Base-by-base conservation (phyloP, 92 coral and sea anemone species). In the Parazoanthus darwini region DNA sequence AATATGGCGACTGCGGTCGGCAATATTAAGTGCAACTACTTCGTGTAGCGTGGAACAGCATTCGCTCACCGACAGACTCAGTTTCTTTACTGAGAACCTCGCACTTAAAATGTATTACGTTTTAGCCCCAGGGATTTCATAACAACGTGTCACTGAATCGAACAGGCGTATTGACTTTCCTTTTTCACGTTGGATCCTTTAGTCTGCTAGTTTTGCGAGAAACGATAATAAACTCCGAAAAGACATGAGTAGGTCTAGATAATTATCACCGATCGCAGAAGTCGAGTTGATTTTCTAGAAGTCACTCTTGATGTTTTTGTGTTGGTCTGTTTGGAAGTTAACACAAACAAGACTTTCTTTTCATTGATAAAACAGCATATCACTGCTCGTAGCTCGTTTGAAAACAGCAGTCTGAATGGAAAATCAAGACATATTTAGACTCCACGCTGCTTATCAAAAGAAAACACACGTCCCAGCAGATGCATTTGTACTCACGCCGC, bases 401-500 rank as follows among this genome's bases (percentile, higher is more conserved):
- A 88, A 78, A 88, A 84, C 93, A 88, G 66, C 78, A 76, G 77
- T 35, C 46, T 91, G 90, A 89, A 91, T 91, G 87, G 74, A 90
- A 86, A 83, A 80, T 91, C 79, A 88, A 77, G 91, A 79, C 87
- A 91, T 91, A 80, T 89, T 91, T 91, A 91, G 91, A 39, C 76
- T 56, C 88, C 93, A 90, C 71, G 92, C 91, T 85, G 93, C 26
- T 33, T 65, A 44, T 51, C 65, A 88, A 89, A 91, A 80, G 90
- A 89, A 90, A 91, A 91, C 88, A 89, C 79, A 63, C 73, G 11
- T 54, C 15, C 33, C 23, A 88, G 90, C 93, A 91, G 93, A 89
- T 91, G 93, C 83, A 79, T 50, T 36, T 26, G 70, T 91, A 91
- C 93, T 89, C 93, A 91, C 91, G 90, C 87, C 87, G 73, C 39